Evolutionary conservation across 1,140 invertebrate genomes (phyloP).

Genomic region (Hermetia illucens): DNA sequence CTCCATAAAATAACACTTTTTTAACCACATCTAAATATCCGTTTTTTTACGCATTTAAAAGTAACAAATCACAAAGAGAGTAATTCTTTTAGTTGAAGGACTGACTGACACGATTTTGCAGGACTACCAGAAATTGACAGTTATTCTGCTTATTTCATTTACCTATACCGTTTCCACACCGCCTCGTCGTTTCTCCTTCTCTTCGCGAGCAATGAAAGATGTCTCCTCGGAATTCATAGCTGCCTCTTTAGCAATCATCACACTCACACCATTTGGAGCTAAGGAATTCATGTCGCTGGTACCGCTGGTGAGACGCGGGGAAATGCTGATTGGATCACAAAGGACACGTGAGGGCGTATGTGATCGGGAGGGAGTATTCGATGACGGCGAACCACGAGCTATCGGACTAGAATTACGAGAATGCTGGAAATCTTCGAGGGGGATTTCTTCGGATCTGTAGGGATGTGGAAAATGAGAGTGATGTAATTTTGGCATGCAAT

Average conservation of each 20-base stretch:
- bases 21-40: no score
- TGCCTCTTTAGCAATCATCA: slow-evolving; percentile 15
- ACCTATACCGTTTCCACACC: slow-evolving; percentile 52
- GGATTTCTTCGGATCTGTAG: slow-evolving; percentile 64
- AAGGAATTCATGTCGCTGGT: slow-evolving; percentile 11
- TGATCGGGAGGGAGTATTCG: slow-evolving; percentile 21
- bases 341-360: slow-evolving; percentile 27
- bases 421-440: slow-evolving; percentile 57
- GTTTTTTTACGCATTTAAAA: no score
- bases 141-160: no score
- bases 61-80: no score
- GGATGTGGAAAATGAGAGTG: background rate
- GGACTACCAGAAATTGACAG: no score
- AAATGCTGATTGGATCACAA: slow-evolving; percentile 28
- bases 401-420: slow-evolving; percentile 24
- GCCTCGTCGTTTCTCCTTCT: slow-evolving; percentile 38
- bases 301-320: slow-evolving; percentile 28
- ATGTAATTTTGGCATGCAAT: background rate
- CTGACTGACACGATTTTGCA: no score
- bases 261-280: slow-evolving; percentile 15
- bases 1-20: no score
- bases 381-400: slow-evolving; percentile 12
- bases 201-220: slow-evolving; percentile 48
- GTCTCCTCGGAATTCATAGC: slow-evolving; percentile 48
- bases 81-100: no score